A percentile compares a stretch with the other conserved stretches of the same genome.
These are phyloP conservation scores for Cladorhizidae sp. DNA, from an alignment of 37 sponge, comb jelly and placozoan genomes.

Conservation along the genomic window DNA sequence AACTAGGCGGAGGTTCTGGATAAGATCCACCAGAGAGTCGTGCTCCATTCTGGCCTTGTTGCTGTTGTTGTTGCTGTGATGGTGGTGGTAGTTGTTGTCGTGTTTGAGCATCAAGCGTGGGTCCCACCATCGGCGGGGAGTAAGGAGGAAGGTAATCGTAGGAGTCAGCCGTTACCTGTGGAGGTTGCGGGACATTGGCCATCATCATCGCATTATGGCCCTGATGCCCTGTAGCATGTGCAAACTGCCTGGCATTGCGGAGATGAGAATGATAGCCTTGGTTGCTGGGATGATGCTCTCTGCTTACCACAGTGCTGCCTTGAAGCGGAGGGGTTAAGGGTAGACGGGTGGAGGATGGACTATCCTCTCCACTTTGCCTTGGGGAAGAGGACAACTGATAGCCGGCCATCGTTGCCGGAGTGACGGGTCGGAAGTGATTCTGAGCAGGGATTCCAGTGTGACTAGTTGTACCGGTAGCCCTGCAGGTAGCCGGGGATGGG, in stretches of 20 bases:
- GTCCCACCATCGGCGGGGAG: conserved; percentile 19
- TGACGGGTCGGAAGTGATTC: conserved; percentile 16
- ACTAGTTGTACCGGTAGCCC: neutral
- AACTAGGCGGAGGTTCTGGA: conserved; percentile 53
- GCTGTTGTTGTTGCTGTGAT: neutral
- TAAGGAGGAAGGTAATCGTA: conserved; percentile 55
- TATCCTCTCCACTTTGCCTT: neutral
- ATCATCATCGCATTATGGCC: neutral
- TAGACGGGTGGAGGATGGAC: neutral
- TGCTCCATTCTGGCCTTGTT: neutral
- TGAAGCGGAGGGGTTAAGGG: neutral
- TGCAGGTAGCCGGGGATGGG: neutral
- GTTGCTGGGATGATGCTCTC: neutral
- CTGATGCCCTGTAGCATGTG: neutral
- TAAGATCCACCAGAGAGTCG: neutral
- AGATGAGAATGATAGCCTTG: conserved; percentile 1
- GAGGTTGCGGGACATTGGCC: conserved; percentile 3
- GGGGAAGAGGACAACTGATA: conserved; percentile 4
- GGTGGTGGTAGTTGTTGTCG: neutral
- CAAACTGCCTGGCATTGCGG: neutral
- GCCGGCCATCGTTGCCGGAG: conserved; percentile 1
- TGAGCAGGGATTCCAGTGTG: no score
- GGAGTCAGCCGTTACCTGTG: conserved; percentile 20
- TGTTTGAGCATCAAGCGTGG: neutral
- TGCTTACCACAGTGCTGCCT: no score